A percentile compares a stretch with the other conserved stretches of the same genome.
Conservation (phyloP, 2,113 vertebrate species). For the Eublepharis macularius region DNA sequence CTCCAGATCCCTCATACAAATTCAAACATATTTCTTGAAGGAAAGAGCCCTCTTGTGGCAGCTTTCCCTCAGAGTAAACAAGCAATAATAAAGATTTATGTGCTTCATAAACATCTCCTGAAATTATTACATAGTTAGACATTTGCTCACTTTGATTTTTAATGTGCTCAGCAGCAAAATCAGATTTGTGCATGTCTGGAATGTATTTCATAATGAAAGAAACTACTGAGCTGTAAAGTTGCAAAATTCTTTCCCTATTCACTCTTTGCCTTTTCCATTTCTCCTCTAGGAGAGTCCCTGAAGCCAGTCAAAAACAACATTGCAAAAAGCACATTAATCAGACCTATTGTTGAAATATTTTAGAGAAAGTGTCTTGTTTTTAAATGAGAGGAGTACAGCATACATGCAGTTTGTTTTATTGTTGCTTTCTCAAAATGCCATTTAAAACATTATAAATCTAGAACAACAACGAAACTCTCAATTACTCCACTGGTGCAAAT, state of each 20-base stretch:
- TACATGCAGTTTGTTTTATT: background rate
- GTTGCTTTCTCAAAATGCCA: background rate
- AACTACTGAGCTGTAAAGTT: background rate
- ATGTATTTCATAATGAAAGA: background rate
- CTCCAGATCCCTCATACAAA: background rate
- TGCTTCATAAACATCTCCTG: background rate
- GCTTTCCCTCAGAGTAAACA: constrained; percentile 1
- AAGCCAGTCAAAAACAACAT: background rate
- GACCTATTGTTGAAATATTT: background rate
- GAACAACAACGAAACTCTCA: constrained; percentile 6
- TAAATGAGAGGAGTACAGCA: background rate
- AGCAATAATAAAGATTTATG: background rate
- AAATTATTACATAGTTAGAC: background rate
- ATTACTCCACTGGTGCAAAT: constrained; percentile 1
- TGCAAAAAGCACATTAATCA: background rate
- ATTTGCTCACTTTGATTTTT: constrained; percentile 22
- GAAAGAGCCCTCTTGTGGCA: constrained; percentile 6
- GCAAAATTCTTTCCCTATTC: background rate
- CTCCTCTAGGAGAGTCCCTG: background rate
- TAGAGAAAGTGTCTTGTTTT: background rate
- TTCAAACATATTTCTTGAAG: background rate
- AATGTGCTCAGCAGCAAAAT: background rate
- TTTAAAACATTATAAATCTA: constrained; percentile 3
- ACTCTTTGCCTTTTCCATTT: background rate
- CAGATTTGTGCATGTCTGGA: background rate